Conservation (phyloP, 1,140 invertebrate genomes). For the Pseudomyrmex concolor region DNA sequence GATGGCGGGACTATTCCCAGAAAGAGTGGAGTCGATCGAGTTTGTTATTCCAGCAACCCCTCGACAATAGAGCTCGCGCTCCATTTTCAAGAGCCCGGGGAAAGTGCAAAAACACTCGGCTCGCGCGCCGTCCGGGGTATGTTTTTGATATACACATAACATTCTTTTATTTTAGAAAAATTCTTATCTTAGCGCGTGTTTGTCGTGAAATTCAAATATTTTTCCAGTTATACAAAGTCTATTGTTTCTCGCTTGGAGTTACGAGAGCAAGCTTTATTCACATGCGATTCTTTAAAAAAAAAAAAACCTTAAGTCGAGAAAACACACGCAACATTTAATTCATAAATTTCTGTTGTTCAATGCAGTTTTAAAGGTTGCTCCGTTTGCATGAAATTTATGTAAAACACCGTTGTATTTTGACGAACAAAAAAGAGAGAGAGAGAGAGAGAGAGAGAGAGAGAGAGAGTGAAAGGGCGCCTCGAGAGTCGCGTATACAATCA, state of each 20-base stretch:
- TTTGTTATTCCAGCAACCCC: conserved; percentile 70
- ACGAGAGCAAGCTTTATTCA: neutral
- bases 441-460: too few relatives aligned
- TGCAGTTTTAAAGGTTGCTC: neutral
- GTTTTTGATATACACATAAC: neutral
- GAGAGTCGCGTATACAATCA: conserved; percentile 2
- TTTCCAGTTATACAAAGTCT: neutral
- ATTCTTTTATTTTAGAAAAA: conserved; percentile 42
- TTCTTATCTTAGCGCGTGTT: neutral
- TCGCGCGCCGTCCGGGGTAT: neutral
- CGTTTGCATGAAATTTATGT: neutral
- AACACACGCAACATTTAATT: neutral
- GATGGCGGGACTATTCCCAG: conserved; percentile 49
- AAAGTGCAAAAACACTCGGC: conserved; percentile 60
- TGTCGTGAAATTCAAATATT: conserved; percentile 29
- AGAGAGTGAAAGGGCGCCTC: neutral
- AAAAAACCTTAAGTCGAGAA: neutral
- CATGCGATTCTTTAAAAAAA: neutral
- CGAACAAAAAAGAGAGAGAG: neutral
- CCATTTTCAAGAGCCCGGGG: neutral
- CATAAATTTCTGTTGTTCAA: neutral
- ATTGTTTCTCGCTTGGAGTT: neutral
- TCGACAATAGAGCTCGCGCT: conserved; percentile 21
- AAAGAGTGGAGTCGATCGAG: conserved; percentile 65
- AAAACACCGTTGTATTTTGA: conserved; percentile 6